These are phyloP conservation scores for Oikopleura vanhoeffeni DNA, from an alignment of 23 tunicate species.

Conservation along the genomic window DNA sequence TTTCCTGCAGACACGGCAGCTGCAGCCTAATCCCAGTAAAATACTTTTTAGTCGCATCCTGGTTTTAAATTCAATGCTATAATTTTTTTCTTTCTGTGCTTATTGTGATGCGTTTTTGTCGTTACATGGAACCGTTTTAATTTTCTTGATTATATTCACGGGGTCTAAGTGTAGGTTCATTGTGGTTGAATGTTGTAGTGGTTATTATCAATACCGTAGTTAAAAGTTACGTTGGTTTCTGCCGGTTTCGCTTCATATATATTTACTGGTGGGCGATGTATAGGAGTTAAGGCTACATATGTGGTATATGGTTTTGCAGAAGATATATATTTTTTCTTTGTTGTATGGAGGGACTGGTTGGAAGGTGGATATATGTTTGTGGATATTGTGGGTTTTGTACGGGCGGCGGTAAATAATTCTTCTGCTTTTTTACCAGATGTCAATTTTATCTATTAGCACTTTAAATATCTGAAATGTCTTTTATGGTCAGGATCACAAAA, in stretches of 20 bases:
- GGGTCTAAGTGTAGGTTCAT: neutral
- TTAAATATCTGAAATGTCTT: neutral
- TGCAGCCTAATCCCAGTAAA: neutral
- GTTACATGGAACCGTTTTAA: neutral
- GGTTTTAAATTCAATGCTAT: neutral
- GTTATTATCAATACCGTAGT: neutral
- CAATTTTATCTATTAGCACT: neutral
- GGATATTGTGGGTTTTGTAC: neutral
- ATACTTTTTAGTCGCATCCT: neutral
- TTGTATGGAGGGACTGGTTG: neutral
- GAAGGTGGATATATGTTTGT: neutral
- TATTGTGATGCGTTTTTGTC: neutral
- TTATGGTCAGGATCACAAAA: too few relatives aligned
- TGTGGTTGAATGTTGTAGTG: neutral
- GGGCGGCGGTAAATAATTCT: neutral
- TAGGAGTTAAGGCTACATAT: neutral
- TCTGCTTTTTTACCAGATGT: neutral
- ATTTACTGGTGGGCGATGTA: neutral
- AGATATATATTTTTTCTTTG: too few relatives aligned
- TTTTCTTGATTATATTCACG: neutral
- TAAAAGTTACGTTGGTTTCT: neutral
- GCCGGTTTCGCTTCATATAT: neutral
- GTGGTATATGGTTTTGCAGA: neutral
- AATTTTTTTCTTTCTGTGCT: neutral
- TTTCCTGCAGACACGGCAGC: neutral